Percentiles rank a stretch among this genome's conserved stretches.
Conservation (phyloP, 2,888 invertebrate species). For the Chydorus sphaericus region DNA sequence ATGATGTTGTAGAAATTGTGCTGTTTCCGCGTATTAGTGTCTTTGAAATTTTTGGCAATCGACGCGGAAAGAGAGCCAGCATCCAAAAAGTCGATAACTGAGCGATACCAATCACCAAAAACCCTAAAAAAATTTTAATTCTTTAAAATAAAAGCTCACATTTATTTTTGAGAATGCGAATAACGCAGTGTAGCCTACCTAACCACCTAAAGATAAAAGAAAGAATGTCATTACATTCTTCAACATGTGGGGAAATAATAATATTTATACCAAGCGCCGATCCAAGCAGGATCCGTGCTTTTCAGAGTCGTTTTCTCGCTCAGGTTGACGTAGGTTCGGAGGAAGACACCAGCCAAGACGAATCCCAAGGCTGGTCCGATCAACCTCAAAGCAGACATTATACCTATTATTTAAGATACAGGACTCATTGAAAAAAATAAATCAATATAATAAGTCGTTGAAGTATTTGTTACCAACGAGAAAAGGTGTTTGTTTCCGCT, state of each 20-base stretch:
- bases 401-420: conserved; percentile 30
- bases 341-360: conserved; percentile 42
- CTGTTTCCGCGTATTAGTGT: neutral
- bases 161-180: neutral
- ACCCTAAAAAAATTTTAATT: conserved; percentile 25
- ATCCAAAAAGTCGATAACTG: conserved; percentile 45
- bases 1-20: neutral
- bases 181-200: conserved; percentile 28
- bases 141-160: neutral
- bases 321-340: conserved; percentile 46
- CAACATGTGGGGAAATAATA: too few species aligned
- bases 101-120: conserved; percentile 34
- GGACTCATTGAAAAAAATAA: neutral
- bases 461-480: conserved; percentile 40
- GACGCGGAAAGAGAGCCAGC: conserved; percentile 47
- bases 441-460: neutral
- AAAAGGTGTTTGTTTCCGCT: conserved; percentile 46
- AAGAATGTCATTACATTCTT: too few species aligned
- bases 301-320: conserved; percentile 30
- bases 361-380: conserved; percentile 49
- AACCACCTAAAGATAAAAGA: too few species aligned
- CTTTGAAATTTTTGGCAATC: conserved; percentile 31
- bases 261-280: conserved; percentile 66
- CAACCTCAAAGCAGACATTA: conserved; percentile 50
- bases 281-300: conserved; percentile 47